These are phyloP conservation scores for Himalopsyche japonica DNA, from an alignment of 2,888 invertebrate species.

Conservation along the genomic window DNA sequence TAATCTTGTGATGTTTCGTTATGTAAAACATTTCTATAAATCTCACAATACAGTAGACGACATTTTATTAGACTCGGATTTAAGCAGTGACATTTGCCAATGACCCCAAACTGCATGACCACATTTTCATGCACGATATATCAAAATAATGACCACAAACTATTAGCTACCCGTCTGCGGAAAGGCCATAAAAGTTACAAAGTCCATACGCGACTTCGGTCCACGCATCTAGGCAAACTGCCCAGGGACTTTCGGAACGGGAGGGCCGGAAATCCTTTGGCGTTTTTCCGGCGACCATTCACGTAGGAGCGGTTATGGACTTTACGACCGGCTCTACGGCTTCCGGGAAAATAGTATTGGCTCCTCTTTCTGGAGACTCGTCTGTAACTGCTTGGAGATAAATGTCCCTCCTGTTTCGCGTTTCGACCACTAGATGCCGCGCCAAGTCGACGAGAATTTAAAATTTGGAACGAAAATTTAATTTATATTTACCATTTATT, in stretches of 20 bases:
- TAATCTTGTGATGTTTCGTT: too few relatives aligned
- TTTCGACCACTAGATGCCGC: not conserved
- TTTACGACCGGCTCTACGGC: not conserved
- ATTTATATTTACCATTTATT: not conserved
- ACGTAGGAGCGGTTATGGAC: not conserved
- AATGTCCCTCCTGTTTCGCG: not conserved
- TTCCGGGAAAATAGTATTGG: not conserved
- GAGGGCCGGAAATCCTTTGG: constrained; percentile 37
- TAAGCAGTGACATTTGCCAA: not conserved
- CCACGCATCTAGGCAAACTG: not conserved
- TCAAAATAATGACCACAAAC: constrained; percentile 59
- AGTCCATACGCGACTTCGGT: not conserved
- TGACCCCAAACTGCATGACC: constrained; percentile 1
- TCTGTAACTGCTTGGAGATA: not conserved
- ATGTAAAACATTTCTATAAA: too few relatives aligned
- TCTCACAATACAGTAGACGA: too few relatives aligned
- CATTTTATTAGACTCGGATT: not conserved
- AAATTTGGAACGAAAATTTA: not conserved
- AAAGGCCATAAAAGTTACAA: constrained; percentile 37
- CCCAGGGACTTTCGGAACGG: constrained; percentile 15
- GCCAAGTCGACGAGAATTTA: not conserved
- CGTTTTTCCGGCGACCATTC: constrained; percentile 23
- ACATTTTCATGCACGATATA: constrained; percentile 52
- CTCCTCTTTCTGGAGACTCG: not conserved
- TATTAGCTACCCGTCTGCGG: constrained; percentile 46